Conservation (phyloP, 2,113 vertebrate species). For the Hypomesus transpacificus region DNA sequence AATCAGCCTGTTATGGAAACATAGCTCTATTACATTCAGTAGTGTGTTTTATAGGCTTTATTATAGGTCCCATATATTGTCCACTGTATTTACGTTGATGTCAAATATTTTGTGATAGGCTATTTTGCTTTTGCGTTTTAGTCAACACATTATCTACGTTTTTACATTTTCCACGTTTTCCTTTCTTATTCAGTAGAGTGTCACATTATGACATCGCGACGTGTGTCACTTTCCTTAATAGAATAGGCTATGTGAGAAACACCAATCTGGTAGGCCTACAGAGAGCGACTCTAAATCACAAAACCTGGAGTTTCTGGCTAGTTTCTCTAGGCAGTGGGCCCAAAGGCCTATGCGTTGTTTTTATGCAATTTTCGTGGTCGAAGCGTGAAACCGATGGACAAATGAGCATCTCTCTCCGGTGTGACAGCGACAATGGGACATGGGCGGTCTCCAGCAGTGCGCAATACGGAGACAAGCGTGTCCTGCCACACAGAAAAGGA, state of each 20-base stretch:
- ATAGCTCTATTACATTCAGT: too few relatives aligned
- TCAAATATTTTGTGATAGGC: too few relatives aligned
- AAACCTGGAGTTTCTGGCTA: slow-evolving; percentile 62
- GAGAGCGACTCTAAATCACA: slow-evolving; percentile 34
- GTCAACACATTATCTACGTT: too few relatives aligned
- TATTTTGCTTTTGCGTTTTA: too few relatives aligned
- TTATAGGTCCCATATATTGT: too few relatives aligned
- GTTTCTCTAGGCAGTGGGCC: slow-evolving; percentile 69
- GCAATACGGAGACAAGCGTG: slow-evolving; percentile 83
- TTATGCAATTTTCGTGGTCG: slow-evolving; percentile 84
- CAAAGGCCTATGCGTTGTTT: slow-evolving; percentile 72
- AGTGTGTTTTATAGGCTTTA: too few relatives aligned
- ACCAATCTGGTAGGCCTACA: slow-evolving; percentile 79
- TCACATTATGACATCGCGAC: slow-evolving; percentile 58
- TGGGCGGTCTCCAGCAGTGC: slow-evolving; percentile 84
- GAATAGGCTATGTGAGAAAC: slow-evolving; percentile 89
- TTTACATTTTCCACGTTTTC: too few relatives aligned
- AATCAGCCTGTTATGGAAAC: too few relatives aligned
- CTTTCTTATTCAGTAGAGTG: too few relatives aligned
- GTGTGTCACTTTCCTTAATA: slow-evolving; percentile 72
- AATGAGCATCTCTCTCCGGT: slow-evolving; percentile 86
- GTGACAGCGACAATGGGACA: slow-evolving; percentile 89
- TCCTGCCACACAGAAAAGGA: slow-evolving; percentile 68
- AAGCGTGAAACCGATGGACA: slow-evolving; percentile 91
- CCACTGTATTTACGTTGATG: too few relatives aligned